These are phyloP conservation scores for Glyphotaelius pellucidus DNA, from an alignment of 2,888 invertebrate species.

Conservation along the genomic window DNA sequence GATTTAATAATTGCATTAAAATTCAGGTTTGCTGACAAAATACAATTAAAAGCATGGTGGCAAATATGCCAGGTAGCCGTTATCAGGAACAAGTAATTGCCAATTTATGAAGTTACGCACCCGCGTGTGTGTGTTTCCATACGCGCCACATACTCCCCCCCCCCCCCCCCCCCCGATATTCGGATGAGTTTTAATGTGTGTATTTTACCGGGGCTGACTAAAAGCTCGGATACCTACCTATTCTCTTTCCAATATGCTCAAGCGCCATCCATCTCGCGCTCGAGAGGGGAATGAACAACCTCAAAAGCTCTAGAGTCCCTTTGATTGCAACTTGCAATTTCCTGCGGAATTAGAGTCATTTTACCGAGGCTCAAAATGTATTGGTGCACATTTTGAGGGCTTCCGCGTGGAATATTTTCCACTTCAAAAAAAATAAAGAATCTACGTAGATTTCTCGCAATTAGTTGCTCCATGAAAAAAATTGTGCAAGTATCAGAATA, in stretches of 20 bases:
- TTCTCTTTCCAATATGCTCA: background rate
- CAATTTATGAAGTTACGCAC: background rate
- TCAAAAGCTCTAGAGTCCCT: background rate
- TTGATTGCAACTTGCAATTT: background rate
- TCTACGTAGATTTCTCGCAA: background rate
- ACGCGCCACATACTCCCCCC: background rate
- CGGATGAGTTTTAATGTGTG: background rate
- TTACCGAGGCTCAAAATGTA: background rate
- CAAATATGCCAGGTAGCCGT: background rate
- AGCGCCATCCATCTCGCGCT: background rate
- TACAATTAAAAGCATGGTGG: background rate
- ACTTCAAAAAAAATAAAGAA: background rate
- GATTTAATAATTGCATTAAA: background rate
- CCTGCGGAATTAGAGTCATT: background rate
- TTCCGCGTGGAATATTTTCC: background rate
- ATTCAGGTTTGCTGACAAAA: background rate
- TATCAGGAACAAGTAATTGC: background rate
- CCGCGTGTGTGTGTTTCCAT: background rate
- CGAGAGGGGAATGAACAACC: background rate
- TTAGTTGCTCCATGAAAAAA: background rate
- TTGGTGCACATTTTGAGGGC: background rate
- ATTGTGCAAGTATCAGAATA: background rate
- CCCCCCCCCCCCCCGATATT: background rate
- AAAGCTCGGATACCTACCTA: background rate
- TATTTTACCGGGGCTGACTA: background rate